These are phyloP conservation scores for Venustaconcha ellipsiformis DNA, from an alignment of 1,140 invertebrate species.

Conservation along the genomic window DNA sequence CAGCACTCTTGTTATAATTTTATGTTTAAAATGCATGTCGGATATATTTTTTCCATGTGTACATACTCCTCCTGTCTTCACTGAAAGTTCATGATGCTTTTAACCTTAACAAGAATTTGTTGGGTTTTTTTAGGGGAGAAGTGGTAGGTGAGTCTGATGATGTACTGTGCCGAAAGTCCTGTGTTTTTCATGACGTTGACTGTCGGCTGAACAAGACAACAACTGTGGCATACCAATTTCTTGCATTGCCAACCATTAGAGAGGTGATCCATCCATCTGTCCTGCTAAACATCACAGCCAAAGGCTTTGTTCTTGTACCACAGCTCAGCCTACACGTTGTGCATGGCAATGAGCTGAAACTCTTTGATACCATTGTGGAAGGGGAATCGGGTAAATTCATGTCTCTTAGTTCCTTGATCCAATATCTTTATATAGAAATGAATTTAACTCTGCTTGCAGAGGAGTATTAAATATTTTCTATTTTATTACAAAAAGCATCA, in stretches of 20 bases:
- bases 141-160: conserved; percentile 46
- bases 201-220: conserved; percentile 65
- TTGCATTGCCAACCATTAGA: conserved; percentile 59
- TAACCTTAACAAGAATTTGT: background rate
- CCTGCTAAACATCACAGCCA: conserved; percentile 54
- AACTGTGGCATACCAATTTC: conserved; percentile 64
- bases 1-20: conserved; percentile 36
- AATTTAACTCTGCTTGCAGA: too few species aligned
- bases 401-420: background rate
- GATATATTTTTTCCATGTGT: background rate
- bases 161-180: conserved; percentile 58
- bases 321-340: conserved; percentile 52
- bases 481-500: too few species aligned
- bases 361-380: conserved; percentile 50
- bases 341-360: conserved; percentile 50
- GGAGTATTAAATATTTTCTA: too few species aligned
- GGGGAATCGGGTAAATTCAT: conserved; percentile 49
- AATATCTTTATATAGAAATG: too few species aligned
- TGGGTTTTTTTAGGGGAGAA: conserved; percentile 2
- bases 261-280: conserved; percentile 42
- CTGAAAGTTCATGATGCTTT: background rate
- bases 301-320: conserved; percentile 50
- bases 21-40: conserved; percentile 5
- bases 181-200: conserved; percentile 45
- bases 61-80: background rate